Evolutionary conservation across 2,113 vertebrate species (phyloP).

Genomic region (Chroicocephalus ridibundus): DNA sequence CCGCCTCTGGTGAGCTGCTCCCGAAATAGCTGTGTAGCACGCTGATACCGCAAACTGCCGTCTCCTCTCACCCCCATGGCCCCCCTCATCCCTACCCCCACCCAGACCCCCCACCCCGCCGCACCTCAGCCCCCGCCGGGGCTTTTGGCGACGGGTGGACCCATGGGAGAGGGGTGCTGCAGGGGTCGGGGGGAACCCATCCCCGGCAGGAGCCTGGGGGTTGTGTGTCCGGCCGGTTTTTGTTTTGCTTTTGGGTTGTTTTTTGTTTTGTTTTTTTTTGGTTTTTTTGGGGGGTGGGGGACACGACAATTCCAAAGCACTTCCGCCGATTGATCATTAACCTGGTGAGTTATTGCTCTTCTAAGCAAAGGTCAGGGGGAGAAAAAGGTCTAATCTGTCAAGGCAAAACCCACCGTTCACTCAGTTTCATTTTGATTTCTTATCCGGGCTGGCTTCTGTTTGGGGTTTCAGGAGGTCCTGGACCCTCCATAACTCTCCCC

Average conservation of each 20-base stretch:
- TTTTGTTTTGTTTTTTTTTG: background rate
- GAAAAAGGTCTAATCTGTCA: conserved; percentile 79
- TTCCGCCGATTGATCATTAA: conserved; percentile 83
- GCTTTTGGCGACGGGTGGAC: background rate
- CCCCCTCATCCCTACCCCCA: background rate
- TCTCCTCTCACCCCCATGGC: background rate
- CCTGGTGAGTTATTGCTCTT: conserved; percentile 80
- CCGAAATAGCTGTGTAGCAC: conserved; percentile 30
- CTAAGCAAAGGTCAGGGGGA: conserved; percentile 80
- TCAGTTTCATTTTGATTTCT: conserved; percentile 37
- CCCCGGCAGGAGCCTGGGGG: background rate
- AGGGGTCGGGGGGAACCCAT: background rate
- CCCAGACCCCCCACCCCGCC: background rate
- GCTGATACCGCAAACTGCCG: background rate
- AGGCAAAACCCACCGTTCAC: conserved; percentile 39
- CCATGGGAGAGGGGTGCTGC: background rate
- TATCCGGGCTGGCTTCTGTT: conserved; percentile 22
- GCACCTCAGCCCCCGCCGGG: background rate
- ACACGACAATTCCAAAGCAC: conserved; percentile 59
- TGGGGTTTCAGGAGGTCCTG: background rate
- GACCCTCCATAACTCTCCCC: background rate
- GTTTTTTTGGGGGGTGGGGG: background rate
- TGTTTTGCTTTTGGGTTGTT: conserved; percentile 48
- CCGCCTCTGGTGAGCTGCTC: background rate
- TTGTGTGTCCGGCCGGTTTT: background rate